phyloP scores from a whole-genome alignment of 1,140 invertebrate genomes.

The Bombus sibiricus region DNA sequence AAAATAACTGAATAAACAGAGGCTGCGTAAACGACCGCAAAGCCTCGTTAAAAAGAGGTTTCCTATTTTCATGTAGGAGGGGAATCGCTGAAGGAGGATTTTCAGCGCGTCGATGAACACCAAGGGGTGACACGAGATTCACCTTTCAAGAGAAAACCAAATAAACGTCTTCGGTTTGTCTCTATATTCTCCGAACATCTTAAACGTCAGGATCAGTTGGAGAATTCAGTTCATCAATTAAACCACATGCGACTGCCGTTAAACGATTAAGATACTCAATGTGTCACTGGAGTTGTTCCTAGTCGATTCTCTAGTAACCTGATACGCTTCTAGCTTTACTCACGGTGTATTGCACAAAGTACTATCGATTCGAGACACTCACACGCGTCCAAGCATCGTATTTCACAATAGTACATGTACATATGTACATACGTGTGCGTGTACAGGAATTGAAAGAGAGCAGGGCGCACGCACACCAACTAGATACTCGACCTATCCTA shows the following conservation, averaged over 20 bases:
- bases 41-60: neutral
- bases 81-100: neutral
- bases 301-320: slow-evolving; percentile 10
- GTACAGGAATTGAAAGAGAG: too few species aligned
- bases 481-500: slow-evolving; percentile 6
- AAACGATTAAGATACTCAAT: neutral
- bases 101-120: neutral
- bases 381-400: too few species aligned
- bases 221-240: neutral
- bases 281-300: too few species aligned
- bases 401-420: too few species aligned
- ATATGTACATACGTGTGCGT: too few species aligned
- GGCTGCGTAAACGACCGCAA: neutral
- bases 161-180: neutral
- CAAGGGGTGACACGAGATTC: neutral
- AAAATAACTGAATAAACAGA: neutral
- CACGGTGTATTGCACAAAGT: slow-evolving; percentile 37
- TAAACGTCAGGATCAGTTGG: too few species aligned
- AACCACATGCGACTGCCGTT: neutral
- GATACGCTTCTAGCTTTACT: slow-evolving; percentile 9
- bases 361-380: slow-evolving; percentile 39
- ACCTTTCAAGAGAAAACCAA: neutral
- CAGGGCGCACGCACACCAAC: neutral
- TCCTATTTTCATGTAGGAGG: neutral
- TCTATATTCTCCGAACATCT: too few species aligned